phyloP scores from a whole-genome alignment of 2,113 vertebrate species.

The Chlamydotis undulata region DNA sequence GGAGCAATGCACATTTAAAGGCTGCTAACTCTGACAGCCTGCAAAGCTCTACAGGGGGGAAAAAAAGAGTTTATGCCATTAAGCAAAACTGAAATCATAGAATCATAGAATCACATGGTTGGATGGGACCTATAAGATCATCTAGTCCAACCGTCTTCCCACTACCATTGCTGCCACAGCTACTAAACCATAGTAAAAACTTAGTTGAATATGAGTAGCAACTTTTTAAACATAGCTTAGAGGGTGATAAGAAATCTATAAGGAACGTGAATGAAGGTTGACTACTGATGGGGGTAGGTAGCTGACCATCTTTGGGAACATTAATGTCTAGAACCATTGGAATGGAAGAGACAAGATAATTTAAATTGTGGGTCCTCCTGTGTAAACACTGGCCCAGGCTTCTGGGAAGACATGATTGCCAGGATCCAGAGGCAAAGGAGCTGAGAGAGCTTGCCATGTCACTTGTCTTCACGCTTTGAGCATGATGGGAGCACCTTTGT shows the following conservation, averaged over 20 bases:
- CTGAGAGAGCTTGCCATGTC: fast-evolving
- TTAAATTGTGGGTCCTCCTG: not conserved
- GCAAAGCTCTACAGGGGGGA: not conserved
- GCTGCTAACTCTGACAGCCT: not conserved
- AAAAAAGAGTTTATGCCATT: not conserved
- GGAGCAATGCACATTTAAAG: not conserved
- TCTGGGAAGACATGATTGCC: not conserved
- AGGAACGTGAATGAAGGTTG: not conserved
- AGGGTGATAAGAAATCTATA: not conserved
- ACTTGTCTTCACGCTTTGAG: not conserved
- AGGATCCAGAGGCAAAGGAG: not conserved
- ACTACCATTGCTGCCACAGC: too few relatives aligned
- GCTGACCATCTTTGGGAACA: not conserved
- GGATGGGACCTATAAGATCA: too few relatives aligned
- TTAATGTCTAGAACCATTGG: not conserved
- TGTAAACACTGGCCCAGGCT: not conserved
- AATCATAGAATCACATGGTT: too few relatives aligned
- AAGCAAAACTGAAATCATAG: not conserved
- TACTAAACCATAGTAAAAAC: not conserved
- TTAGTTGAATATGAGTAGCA: not conserved
- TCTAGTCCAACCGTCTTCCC: too few relatives aligned
- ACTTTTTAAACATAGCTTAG: not conserved
- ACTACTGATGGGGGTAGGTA: not conserved
- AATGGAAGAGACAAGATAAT: not conserved
- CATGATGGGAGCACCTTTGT: not conserved